A percentile compares a stretch with the other conserved stretches of the same genome.
phyloP scores from a whole-genome alignment of 2,888 invertebrate genomes.

The Nebria salina region DNA sequence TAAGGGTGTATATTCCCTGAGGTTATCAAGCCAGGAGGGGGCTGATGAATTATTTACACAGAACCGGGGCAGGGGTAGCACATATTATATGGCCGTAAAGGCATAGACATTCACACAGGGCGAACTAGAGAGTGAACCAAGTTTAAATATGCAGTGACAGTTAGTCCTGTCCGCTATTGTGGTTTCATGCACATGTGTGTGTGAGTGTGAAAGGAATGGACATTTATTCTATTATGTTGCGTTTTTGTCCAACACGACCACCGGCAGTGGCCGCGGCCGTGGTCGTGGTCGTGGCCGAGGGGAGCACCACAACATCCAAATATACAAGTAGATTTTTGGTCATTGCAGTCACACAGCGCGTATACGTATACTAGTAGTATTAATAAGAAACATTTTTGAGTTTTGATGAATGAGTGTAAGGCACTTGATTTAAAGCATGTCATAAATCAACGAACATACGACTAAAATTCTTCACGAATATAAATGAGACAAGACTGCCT shows the following conservation, averaged over 20 bases:
- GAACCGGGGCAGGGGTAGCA: slow-evolving; percentile 31
- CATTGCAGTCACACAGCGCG: slow-evolving; percentile 3
- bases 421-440: slow-evolving; percentile 40
- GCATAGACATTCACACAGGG: slow-evolving; percentile 26
- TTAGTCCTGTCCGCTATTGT: slow-evolving; percentile 25
- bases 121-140: not conserved
- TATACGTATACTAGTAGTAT: not conserved
- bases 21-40: slow-evolving; percentile 10
- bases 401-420: slow-evolving; percentile 36
- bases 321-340: slow-evolving; percentile 6
- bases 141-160: slow-evolving; percentile 45
- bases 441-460: slow-evolving; percentile 27
- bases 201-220: slow-evolving; percentile 18
- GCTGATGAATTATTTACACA: slow-evolving; percentile 44
- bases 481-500: not conserved
- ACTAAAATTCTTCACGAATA: slow-evolving; percentile 5
- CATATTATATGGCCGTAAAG: slow-evolving; percentile 7
- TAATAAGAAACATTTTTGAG: slow-evolving; percentile 38
- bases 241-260: slow-evolving; percentile 11
- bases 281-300: not conserved
- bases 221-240: slow-evolving; percentile 17
- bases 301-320: not conserved
- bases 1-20: not conserved
- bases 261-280: slow-evolving; percentile 6
- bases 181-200: not conserved